A percentile compares a stretch with the other conserved stretches of the same genome.
phyloP scores from a whole-genome alignment of 1,140 invertebrate species.

The Drosophila novamexicana region DNA sequence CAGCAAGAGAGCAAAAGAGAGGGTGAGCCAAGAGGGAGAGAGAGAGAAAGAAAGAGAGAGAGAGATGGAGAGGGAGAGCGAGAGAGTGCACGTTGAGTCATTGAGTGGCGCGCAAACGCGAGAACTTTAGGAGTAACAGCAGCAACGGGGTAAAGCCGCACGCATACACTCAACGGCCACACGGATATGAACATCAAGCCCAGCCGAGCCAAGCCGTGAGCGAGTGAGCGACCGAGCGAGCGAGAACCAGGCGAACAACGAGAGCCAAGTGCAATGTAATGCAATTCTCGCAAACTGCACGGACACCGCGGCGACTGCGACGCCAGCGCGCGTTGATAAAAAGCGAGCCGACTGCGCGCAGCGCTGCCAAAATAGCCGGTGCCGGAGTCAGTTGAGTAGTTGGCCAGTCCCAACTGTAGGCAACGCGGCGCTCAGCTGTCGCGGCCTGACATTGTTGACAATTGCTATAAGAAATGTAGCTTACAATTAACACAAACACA shows the following conservation, averaged over 20 bases:
- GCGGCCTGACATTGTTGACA: conserved; percentile 63
- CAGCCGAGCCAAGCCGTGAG: conserved; percentile 11
- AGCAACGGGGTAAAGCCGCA: conserved; percentile 64
- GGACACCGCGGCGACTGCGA: conserved; percentile 42
- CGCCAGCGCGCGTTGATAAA: conserved; percentile 79
- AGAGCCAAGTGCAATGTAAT: conserved; percentile 28
- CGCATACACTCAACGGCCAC: conserved; percentile 21
- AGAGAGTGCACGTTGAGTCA: conserved; percentile 55
- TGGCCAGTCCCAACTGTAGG: conserved; percentile 15
- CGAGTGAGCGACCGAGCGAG: conserved; percentile 10
- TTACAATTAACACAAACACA: conserved; percentile 54
- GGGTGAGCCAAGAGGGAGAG: conserved; percentile 7
- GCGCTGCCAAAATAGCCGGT: conserved; percentile 75
- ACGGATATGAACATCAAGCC: conserved; percentile 12
- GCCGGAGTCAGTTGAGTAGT: conserved; percentile 49
- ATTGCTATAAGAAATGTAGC: conserved; percentile 61
- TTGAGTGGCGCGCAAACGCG: conserved; percentile 69
- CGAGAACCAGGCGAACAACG: conserved; percentile 24
- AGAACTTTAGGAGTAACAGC: conserved; percentile 71
- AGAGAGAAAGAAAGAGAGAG: conserved; percentile 6
- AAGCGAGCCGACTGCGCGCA: conserved; percentile 68
- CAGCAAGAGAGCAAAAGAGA: conserved; percentile 19
- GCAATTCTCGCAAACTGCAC: conserved; percentile 28
- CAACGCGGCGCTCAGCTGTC: conserved; percentile 31
- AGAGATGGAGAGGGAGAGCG: conserved; percentile 21